A percentile compares a stretch with the other conserved stretches of the same genome.
These are phyloP conservation scores for Abrostola tripartita DNA, from an alignment of 2,888 invertebrate species.

Conservation along the genomic window DNA sequence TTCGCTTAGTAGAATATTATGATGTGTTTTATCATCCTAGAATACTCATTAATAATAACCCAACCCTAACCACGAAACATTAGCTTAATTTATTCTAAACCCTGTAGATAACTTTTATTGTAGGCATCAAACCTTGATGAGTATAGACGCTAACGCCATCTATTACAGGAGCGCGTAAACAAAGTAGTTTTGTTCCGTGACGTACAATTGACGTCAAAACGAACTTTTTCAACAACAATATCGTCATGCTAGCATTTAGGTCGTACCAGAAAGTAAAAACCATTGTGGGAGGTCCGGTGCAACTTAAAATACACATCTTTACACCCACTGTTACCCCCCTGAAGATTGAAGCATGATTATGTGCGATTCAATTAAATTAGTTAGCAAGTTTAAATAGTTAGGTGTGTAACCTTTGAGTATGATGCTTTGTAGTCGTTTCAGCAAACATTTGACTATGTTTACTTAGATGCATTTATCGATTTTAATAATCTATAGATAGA, in stretches of 20 bases:
- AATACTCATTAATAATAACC: too few relatives aligned
- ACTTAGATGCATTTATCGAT: neutral
- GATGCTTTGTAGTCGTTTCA: neutral
- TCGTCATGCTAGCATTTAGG: constrained; percentile 8
- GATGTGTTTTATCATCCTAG: too few relatives aligned
- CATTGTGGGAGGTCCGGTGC: constrained; percentile 23
- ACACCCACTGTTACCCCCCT: constrained; percentile 28
- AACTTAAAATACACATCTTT: constrained; percentile 16
- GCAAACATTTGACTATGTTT: neutral
- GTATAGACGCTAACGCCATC: constrained; percentile 26
- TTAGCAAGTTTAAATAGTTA: too few relatives aligned
- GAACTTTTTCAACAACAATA: constrained; percentile 18
- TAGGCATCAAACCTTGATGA: too few relatives aligned
- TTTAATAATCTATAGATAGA: neutral
- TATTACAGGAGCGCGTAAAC: neutral
- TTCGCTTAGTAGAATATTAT: too few relatives aligned
- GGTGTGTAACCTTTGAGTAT: neutral
- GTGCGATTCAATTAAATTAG: neutral
- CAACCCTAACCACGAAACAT: too few relatives aligned
- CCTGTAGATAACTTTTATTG: too few relatives aligned
- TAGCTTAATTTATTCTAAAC: too few relatives aligned
- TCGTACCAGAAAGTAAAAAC: constrained; percentile 14
- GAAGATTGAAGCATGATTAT: constrained; percentile 9
- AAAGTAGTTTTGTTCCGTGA: constrained; percentile 3
- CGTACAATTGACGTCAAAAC: constrained; percentile 31